phyloP scores from a whole-genome alignment of 2,113 vertebrate genomes.

The Tupaia tana region DNA sequence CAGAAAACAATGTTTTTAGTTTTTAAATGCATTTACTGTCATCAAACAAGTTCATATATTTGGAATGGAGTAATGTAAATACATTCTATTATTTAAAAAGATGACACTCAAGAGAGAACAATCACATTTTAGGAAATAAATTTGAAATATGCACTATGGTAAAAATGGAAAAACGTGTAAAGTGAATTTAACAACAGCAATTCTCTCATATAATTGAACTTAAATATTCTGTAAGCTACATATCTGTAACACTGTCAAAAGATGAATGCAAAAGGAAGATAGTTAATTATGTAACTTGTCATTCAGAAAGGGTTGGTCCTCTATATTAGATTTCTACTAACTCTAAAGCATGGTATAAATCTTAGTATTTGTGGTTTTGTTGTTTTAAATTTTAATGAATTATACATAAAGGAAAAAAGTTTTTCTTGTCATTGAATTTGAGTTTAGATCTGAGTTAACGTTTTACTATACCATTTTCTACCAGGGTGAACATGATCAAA shows the following conservation, averaged over 20 bases:
- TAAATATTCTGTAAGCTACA: background rate
- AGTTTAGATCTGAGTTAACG: background rate
- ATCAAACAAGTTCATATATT: constrained; percentile 35
- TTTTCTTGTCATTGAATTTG: background rate
- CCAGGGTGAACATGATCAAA: background rate
- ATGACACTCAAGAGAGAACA: background rate
- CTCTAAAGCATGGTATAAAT: background rate
- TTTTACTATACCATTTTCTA: background rate
- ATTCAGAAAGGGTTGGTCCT: background rate
- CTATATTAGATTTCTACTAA: background rate
- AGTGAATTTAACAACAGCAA: background rate
- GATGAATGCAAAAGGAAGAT: background rate
- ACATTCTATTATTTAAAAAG: constrained; percentile 15
- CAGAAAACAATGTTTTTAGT: constrained; percentile 1
- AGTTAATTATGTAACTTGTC: background rate
- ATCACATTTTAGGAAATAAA: constrained; percentile 12
- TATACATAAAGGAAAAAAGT: background rate
- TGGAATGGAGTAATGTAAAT: background rate
- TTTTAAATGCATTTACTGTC: constrained; percentile 17
- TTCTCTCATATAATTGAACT: background rate
- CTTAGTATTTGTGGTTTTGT: background rate
- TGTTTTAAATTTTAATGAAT: constrained; percentile 18
- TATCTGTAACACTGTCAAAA: background rate
- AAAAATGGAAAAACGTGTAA: background rate
- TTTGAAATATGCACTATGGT: background rate